These are phyloP conservation scores for Neotoma lepida DNA, from an alignment of 2,113 vertebrate species.

Conservation along the genomic window DNA sequence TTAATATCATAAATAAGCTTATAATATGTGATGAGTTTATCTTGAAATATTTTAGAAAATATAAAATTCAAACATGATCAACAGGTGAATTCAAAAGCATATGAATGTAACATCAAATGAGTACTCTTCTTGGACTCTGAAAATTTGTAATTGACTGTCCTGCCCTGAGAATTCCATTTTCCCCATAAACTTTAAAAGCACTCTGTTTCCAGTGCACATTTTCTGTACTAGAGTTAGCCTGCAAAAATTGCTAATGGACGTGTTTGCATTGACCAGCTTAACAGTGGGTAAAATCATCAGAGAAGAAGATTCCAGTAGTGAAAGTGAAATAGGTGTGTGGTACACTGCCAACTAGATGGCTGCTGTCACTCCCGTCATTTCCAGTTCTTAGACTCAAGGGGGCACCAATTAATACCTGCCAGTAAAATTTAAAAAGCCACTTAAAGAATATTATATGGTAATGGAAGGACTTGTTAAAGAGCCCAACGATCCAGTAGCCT, in stretches of 20 bases:
- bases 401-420: constrained; percentile 67
- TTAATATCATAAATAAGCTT: neutral
- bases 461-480: constrained; percentile 63
- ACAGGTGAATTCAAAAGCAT: neutral
- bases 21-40: neutral
- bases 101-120: neutral
- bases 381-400: constrained; percentile 68
- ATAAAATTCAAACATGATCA: neutral
- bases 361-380: constrained; percentile 65
- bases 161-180: constrained; percentile 30
- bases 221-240: neutral
- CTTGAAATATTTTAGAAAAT: constrained; percentile 50
- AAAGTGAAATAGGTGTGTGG: constrained; percentile 58
- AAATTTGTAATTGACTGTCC: constrained; percentile 5
- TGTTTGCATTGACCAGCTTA: constrained; percentile 15
- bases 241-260: neutral
- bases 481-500: constrained; percentile 59
- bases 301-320: constrained; percentile 26
- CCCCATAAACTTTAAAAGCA: constrained; percentile 18
- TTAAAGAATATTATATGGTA: constrained; percentile 67
- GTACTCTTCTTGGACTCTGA: neutral
- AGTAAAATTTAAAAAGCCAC: constrained; percentile 74
- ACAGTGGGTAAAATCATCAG: constrained; percentile 54
- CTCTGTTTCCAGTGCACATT: neutral
- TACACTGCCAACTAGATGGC: constrained; percentile 49